Base-by-base conservation (phyloP, 2,888 invertebrate species). In the Apoda limacodes region DNA sequence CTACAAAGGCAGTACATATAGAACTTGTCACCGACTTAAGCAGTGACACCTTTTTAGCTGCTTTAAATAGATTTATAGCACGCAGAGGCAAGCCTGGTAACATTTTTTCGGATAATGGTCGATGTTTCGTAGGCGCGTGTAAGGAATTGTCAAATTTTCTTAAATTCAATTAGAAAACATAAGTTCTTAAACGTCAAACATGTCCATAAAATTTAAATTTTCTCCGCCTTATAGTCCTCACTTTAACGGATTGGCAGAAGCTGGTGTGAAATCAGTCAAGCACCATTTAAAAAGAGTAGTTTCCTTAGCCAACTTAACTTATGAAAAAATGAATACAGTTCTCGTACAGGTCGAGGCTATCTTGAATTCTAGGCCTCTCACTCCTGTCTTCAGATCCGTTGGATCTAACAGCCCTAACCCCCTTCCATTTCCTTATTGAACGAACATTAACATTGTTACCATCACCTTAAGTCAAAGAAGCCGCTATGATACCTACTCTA, bases 91-190 rank as follows among this genome's bases (percentile, higher is more conserved):
- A 31, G 11, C 44, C 40, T 1, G 11, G n/a, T 7, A 30, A 13
- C 5, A 37, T 47, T 2, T 40, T 12, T n/a, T 43, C 40, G 1
- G 45, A 48, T 25, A 48, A 46, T 17, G 45, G 40, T 1, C n/a
- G n/a, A 1, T 41, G 26, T 15, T 47, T 46, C 25, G 35, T 39
- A 9, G 45, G 45, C 11, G 35, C 42, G 2, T 29, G 9, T 17
- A 31, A 31, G 3, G 12, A n/a, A 9, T 14, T 15, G 10, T n/a
- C 6, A 11, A 19, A 13, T 6, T 32, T 14, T 13, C n/a, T 25
- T 14, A 4, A 11, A 9, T n/a, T n/a, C n/a, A n/a, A n/a, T n/a
- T n/a, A n/a, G n/a, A n/a, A n/a, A n/a, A n/a, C n/a, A n/a, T n/a
- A n/a, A n/a, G n/a, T n/a, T n/a, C n/a, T n/a, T n/a, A n/a, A n/a